Percentiles rank a stretch among this genome's conserved stretches.
Conservation (phyloP, 1,140 invertebrate genomes). For the Myzus persicae region DNA sequence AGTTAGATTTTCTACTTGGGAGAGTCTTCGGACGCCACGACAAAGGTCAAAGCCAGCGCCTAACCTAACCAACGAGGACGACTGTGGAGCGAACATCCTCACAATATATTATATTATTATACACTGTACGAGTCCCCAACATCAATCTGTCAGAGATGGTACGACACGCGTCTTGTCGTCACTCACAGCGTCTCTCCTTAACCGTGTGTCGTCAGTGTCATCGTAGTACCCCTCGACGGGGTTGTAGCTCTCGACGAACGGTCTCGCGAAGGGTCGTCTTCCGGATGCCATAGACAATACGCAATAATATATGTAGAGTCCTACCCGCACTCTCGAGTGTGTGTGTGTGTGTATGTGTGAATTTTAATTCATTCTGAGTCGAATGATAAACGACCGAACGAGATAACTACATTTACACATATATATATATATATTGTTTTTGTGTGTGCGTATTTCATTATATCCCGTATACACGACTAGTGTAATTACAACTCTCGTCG, state of each 20-base stretch:
- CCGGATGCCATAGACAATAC: background rate
- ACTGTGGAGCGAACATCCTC: background rate
- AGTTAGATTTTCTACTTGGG: background rate
- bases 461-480: background rate
- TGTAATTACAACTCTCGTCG: constrained; percentile 11
- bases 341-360: background rate
- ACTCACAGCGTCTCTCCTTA: background rate
- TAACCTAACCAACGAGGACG: background rate
- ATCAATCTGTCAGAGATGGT: background rate
- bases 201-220: background rate
- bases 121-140: background rate
- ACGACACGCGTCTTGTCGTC: background rate
- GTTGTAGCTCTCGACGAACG: background rate
- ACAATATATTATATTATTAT: background rate
- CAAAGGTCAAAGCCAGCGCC: background rate
- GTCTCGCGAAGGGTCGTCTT: background rate
- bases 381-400: constrained; percentile 41
- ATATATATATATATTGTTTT: background rate
- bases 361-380: constrained; percentile 37
- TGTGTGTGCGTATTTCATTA: background rate
- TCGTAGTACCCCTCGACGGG: background rate
- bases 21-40: background rate
- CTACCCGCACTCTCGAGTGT: background rate
- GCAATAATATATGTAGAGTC: background rate
- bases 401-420: background rate